A percentile compares a stretch with the other conserved stretches of the same genome.
Evolutionary conservation across 2,888 invertebrate species (phyloP).

Genomic region (Molorchus minor): DNA sequence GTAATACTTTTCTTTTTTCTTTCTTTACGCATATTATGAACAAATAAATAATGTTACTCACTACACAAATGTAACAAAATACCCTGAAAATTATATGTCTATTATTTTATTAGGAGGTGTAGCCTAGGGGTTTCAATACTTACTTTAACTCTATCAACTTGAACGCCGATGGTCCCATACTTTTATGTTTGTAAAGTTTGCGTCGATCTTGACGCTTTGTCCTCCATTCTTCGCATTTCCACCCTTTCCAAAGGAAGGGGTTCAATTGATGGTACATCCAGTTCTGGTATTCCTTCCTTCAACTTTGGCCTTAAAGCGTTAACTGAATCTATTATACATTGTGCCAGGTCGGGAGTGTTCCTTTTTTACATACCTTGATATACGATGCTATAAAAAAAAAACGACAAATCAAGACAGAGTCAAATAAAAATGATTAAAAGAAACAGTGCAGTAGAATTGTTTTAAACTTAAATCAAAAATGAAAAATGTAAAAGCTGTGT

Average conservation of each 20-base stretch:
- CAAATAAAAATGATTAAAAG: not conserved
- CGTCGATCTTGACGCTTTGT: constrained; percentile 61
- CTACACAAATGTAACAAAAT: not conserved
- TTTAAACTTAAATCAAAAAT: no score
- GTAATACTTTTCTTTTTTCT: not conserved
- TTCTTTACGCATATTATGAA: not conserved
- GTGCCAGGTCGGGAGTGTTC: constrained; percentile 55
- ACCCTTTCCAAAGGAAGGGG: constrained; percentile 60
- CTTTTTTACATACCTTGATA: constrained; percentile 57
- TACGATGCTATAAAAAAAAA: constrained; percentile 54
- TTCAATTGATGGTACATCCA: constrained; percentile 66
- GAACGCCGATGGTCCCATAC: constrained; percentile 69
- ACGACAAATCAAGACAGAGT: not conserved
- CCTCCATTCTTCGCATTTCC: constrained; percentile 56
- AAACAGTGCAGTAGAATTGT: no score
- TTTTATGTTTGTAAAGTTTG: constrained; percentile 69
- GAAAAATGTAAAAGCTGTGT: no score
- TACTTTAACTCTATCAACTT: constrained; percentile 69
- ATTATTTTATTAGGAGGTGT: not conserved
- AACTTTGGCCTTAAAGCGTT: constrained; percentile 56
- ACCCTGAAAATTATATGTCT: not conserved
- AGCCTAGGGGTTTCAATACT: constrained; percentile 13
- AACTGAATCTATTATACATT: constrained; percentile 59
- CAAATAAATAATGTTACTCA: not conserved
- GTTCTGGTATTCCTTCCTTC: constrained; percentile 63